phyloP scores from a whole-genome alignment of 1,140 invertebrate genomes.

The Drosophila gunungcola region DNA sequence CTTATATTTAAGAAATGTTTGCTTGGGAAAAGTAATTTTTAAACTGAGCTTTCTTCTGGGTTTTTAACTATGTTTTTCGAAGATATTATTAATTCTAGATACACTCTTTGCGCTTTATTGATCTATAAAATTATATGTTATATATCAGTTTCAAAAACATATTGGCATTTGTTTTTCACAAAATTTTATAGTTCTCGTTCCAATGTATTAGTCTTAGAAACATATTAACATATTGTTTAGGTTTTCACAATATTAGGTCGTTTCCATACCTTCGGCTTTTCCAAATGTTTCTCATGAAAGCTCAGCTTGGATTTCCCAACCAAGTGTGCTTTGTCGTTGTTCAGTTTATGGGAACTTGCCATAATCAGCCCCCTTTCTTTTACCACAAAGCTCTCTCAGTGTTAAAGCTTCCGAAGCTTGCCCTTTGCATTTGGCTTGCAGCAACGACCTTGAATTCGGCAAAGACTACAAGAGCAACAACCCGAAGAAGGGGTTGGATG shows the following conservation, averaged over 20 bases:
- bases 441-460: conserved; percentile 53
- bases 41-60: too few relatives aligned
- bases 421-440: conserved; percentile 20
- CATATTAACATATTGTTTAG: too few relatives aligned
- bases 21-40: too few relatives aligned
- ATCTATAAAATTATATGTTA: too few relatives aligned
- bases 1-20: too few relatives aligned
- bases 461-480: conserved; percentile 6
- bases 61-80: too few relatives aligned
- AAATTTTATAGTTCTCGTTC: too few relatives aligned
- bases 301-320: background rate
- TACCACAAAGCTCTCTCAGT: conserved; percentile 12
- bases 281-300: background rate
- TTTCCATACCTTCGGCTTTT: background rate
- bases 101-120: too few relatives aligned
- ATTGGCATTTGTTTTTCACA: too few relatives aligned
- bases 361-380: background rate
- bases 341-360: conserved; percentile 9
- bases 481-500: background rate
- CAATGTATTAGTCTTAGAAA: too few relatives aligned
- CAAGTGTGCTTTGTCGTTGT: background rate
- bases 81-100: too few relatives aligned
- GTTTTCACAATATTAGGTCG: background rate
- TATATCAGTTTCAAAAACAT: too few relatives aligned
- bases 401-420: conserved; percentile 15